Conservation (phyloP, 2,113 vertebrate genomes). For the Tichodroma muraria region DNA sequence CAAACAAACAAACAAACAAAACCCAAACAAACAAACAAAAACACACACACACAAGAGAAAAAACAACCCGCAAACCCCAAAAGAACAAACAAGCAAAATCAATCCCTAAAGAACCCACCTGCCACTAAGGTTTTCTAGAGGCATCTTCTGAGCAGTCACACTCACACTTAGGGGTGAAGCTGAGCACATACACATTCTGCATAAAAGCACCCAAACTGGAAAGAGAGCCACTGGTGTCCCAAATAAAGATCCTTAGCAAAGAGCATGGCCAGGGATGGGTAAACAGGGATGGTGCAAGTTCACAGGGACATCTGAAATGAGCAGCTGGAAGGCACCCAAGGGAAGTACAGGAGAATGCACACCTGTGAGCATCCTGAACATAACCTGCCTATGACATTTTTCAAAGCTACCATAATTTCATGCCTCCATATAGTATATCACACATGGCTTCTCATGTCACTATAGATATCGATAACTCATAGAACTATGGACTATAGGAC, state of each 20-base stretch:
- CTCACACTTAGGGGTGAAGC: not conserved
- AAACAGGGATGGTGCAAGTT: not conserved
- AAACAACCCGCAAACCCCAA: not conserved
- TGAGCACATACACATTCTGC: not conserved
- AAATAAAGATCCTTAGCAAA: not conserved
- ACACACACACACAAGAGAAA: too few species aligned
- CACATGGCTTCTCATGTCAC: not conserved
- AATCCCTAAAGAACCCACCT: not conserved
- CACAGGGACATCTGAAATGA: not conserved
- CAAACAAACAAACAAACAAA: not conserved
- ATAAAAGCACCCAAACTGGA: not conserved
- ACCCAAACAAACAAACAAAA: too few species aligned
- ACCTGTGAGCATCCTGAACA: not conserved
- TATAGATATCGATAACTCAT: not conserved
- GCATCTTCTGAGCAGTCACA: not conserved
- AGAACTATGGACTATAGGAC: too few species aligned
- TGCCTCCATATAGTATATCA: not conserved
- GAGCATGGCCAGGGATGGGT: not conserved
- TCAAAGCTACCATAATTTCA: not conserved
- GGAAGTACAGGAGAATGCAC: not conserved
- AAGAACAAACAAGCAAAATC: not conserved
- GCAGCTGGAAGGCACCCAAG: not conserved
- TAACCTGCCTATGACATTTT: not conserved
- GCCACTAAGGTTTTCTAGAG: not conserved
- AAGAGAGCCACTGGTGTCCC: not conserved